phyloP scores from a whole-genome alignment of 2,888 invertebrate species.

The Tinea trinotella region DNA sequence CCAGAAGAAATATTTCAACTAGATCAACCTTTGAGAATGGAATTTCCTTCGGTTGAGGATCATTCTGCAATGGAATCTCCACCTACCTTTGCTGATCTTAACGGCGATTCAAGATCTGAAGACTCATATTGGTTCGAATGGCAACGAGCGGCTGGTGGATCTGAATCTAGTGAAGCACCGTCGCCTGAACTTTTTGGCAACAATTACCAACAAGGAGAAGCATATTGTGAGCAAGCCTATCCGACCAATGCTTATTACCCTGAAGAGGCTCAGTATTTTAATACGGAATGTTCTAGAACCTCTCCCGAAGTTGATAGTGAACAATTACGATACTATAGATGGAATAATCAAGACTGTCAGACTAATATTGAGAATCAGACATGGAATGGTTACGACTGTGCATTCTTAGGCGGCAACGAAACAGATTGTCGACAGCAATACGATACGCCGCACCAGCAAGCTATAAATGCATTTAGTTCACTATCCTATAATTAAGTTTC shows the following conservation, averaged over 20 bases:
- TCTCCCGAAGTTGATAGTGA: constrained; percentile 48
- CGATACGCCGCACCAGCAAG: constrained; percentile 45
- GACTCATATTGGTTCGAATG: constrained; percentile 73
- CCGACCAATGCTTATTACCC: constrained; percentile 52
- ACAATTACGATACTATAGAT: constrained; percentile 53
- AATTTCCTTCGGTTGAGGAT: constrained; percentile 67
- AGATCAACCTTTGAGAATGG: constrained; percentile 79
- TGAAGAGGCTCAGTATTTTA: constrained; percentile 58
- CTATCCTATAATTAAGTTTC: constrained; percentile 30
- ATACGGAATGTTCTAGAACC: constrained; percentile 44
- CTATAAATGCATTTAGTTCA: constrained; percentile 45
- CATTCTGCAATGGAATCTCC: constrained; percentile 72
- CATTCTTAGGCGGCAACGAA: constrained; percentile 41
- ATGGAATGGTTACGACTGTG: constrained; percentile 54
- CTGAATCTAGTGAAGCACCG: constrained; percentile 68
- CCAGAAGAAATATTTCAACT: constrained; percentile 85
- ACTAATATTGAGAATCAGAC: constrained; percentile 43
- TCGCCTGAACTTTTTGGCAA: constrained; percentile 69
- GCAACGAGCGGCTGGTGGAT: constrained; percentile 59
- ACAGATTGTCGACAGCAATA: constrained; percentile 52
- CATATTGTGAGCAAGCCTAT: constrained; percentile 57
- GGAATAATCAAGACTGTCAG: constrained; percentile 47
- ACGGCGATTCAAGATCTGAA: constrained; percentile 77
- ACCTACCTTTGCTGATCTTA: constrained; percentile 79
- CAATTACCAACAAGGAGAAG: constrained; percentile 51